A percentile compares a stretch with the other conserved stretches of the same genome.
These are phyloP conservation scores for Podocnemis expansa DNA, from an alignment of 2,113 vertebrate genomes.

Conservation along the genomic window DNA sequence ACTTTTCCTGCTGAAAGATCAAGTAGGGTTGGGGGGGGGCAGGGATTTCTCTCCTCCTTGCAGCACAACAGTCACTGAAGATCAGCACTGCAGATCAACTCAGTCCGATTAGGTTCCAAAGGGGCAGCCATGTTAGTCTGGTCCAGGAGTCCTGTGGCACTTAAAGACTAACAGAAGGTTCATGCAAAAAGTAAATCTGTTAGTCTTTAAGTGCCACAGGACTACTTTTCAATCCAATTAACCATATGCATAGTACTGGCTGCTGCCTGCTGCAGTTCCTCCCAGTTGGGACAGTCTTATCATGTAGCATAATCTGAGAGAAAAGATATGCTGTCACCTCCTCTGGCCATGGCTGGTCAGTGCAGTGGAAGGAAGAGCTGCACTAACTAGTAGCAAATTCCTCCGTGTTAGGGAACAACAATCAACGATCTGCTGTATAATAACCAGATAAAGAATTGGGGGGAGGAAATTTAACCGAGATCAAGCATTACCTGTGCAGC, in stretches of 20 bases:
- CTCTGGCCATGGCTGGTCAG: neutral
- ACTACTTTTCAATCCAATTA: neutral
- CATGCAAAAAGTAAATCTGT: too few species aligned
- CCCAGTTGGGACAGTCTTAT: neutral
- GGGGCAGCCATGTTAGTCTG: too few species aligned
- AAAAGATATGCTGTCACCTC: neutral
- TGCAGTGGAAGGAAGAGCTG: neutral
- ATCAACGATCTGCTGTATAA: neutral
- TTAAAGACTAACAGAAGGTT: too few species aligned
- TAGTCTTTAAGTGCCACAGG: too few species aligned
- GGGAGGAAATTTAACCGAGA: accelerated
- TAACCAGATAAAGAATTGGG: neutral
- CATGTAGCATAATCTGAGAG: neutral
- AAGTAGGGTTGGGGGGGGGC: neutral
- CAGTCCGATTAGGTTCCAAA: too few species aligned
- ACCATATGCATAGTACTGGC: neutral
- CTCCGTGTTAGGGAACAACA: neutral
- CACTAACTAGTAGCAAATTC: neutral
- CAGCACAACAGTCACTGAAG: neutral
- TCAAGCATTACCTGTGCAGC: neutral
- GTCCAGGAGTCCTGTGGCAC: too few species aligned
- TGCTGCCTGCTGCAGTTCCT: neutral
- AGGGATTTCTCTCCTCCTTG: neutral
- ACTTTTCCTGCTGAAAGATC: neutral
- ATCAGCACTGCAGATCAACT: neutral